Conservation (phyloP, 2,797 vertebrate genomes). For the Glyptemys insculpta region DNA sequence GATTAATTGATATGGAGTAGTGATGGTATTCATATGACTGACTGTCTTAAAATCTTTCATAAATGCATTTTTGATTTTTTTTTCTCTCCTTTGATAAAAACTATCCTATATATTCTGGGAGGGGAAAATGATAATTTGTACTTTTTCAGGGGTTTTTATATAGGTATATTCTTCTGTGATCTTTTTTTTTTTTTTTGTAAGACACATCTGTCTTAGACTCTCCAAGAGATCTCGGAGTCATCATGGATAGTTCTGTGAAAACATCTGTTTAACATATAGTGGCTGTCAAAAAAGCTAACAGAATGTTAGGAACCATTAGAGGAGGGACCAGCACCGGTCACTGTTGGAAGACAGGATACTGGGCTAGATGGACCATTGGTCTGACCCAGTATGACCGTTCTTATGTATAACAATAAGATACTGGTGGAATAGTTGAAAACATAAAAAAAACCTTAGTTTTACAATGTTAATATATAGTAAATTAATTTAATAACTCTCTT, state of each 20-base stretch:
- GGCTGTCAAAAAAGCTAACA: not conserved
- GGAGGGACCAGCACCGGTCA: not conserved
- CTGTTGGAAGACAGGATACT: not conserved
- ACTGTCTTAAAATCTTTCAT: not conserved
- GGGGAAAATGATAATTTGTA: no score
- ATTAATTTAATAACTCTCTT: not conserved
- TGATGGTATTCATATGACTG: not conserved
- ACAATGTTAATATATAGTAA: not conserved
- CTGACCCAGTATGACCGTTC: not conserved
- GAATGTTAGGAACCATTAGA: not conserved
- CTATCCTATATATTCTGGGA: not conserved
- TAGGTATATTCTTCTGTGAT: not conserved
- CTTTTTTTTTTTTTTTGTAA: no score
- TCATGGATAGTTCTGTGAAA: not conserved
- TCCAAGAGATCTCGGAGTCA: no score
- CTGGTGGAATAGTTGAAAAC: not conserved
- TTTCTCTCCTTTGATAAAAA: not conserved
- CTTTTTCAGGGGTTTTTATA: not conserved
- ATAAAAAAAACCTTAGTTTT: not conserved
- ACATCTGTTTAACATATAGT: not conserved
- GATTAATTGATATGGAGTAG: not conserved
- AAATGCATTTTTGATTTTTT: not conserved
- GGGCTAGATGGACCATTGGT: not conserved
- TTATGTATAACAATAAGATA: not conserved
- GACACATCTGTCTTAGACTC: no score